These are phyloP conservation scores for Tyria jacobaeae DNA, from an alignment of 2,888 invertebrate genomes.

Conservation along the genomic window DNA sequence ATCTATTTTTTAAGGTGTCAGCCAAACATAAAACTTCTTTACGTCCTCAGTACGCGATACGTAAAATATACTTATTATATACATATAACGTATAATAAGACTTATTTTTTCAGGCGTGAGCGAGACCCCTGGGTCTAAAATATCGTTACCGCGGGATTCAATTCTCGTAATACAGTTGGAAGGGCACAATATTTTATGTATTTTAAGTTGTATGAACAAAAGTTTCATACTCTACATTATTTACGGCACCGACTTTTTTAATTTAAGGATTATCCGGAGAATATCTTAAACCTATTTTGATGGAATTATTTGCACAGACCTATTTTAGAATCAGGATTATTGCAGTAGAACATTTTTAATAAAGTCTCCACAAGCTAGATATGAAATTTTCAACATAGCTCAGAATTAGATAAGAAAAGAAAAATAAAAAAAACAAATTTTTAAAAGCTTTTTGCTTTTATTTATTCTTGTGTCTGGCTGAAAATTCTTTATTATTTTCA, in stretches of 20 bases:
- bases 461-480: background rate
- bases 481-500: background rate
- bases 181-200: conserved; percentile 42
- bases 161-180: conserved; percentile 46
- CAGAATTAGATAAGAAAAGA: background rate
- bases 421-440: background rate
- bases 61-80: conserved; percentile 44
- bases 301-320: background rate
- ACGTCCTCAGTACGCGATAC: conserved; percentile 14
- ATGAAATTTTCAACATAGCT: background rate
- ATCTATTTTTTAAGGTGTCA: background rate
- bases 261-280: conserved; percentile 12
- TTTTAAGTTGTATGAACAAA: conserved; percentile 32
- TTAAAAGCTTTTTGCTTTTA: background rate
- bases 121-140: conserved; percentile 33
- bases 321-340: background rate
- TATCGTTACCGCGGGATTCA: conserved; percentile 49
- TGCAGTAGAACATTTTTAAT: background rate
- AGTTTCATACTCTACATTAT: conserved; percentile 10
- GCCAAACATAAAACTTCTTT: conserved; percentile 7
- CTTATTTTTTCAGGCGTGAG: conserved; percentile 43
- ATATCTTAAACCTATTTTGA: background rate
- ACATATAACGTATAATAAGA: conserved; percentile 37
- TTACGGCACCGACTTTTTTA: conserved; percentile 7
- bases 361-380: background rate